phyloP scores from a whole-genome alignment of 2,113 vertebrate species.

The Setophaga coronata region DNA sequence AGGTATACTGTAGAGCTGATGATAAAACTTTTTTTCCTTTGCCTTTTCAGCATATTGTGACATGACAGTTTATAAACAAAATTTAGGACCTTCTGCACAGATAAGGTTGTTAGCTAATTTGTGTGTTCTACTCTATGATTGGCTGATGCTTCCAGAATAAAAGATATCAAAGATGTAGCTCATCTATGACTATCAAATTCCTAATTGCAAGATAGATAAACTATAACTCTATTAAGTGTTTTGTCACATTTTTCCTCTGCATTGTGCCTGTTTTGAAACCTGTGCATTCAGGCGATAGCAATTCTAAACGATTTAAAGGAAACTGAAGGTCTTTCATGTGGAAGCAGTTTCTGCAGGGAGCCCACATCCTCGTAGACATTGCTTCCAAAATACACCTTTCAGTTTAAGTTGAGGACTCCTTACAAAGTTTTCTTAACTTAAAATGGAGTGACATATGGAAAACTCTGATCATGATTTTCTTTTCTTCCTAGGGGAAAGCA shows the following conservation, averaged over 20 bases:
- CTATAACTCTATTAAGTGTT: background rate
- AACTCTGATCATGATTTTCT: background rate
- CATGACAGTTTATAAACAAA: background rate
- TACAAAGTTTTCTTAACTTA: too few relatives aligned
- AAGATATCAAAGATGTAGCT: background rate
- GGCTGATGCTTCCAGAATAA: background rate
- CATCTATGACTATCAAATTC: background rate
- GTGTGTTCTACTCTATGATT: background rate
- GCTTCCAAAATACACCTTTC: background rate
- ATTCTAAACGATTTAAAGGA: background rate
- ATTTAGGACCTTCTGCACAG: background rate
- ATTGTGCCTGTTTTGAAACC: background rate
- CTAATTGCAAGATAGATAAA: background rate
- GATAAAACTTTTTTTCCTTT: background rate
- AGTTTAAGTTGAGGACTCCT: background rate
- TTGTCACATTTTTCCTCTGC: background rate
- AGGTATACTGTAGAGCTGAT: background rate
- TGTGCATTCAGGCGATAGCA: background rate
- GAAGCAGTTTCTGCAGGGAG: background rate
- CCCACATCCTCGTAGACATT: background rate
- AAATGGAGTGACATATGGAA: background rate
- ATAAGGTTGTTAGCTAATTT: background rate
- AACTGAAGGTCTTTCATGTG: background rate
- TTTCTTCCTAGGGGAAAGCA: background rate
- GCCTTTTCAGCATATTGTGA: background rate